These are phyloP conservation scores for Iguana delicatissima DNA, from an alignment of 2,797 vertebrate species.

Conservation along the genomic window DNA sequence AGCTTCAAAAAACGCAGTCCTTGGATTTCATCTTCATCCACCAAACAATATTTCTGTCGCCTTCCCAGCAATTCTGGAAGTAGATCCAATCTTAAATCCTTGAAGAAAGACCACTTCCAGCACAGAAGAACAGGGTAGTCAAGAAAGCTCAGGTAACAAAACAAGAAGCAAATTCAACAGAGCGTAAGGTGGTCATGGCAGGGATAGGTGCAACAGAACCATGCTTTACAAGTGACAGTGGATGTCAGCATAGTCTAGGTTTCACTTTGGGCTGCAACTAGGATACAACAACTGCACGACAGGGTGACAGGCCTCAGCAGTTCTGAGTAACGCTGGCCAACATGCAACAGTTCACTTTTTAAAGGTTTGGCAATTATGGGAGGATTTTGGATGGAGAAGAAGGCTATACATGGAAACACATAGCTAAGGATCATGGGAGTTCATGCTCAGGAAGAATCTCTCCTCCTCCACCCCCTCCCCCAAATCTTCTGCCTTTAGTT, in stretches of 20 bases:
- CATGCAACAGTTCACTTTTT: slow-evolving; percentile 32
- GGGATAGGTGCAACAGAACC: not conserved
- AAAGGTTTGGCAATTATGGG: slow-evolving; percentile 1
- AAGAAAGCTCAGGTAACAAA: not conserved
- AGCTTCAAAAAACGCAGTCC: not conserved
- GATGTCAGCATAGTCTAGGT: not conserved
- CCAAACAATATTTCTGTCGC: not conserved
- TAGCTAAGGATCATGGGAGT: not conserved
- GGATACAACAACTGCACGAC: not conserved
- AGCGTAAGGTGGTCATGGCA: not conserved
- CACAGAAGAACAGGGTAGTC: not conserved
- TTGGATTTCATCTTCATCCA: not conserved
- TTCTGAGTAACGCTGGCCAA: not conserved
- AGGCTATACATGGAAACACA: slow-evolving; percentile 17
- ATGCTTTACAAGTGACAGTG: not conserved
- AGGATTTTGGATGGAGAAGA: not conserved
- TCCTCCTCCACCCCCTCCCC: not conserved
- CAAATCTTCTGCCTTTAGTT: slow-evolving; percentile 25
- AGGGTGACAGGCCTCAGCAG: slow-evolving; percentile 5
- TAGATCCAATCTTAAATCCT: not conserved
- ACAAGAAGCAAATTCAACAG: not conserved
- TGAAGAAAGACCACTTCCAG: not conserved
- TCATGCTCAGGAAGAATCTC: slow-evolving; percentile 2
- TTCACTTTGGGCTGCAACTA: not conserved
- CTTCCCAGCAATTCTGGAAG: not conserved